Evolutionary conservation across 2,113 vertebrate genomes (phyloP).

Genomic region (Perccottus glenii): DNA sequence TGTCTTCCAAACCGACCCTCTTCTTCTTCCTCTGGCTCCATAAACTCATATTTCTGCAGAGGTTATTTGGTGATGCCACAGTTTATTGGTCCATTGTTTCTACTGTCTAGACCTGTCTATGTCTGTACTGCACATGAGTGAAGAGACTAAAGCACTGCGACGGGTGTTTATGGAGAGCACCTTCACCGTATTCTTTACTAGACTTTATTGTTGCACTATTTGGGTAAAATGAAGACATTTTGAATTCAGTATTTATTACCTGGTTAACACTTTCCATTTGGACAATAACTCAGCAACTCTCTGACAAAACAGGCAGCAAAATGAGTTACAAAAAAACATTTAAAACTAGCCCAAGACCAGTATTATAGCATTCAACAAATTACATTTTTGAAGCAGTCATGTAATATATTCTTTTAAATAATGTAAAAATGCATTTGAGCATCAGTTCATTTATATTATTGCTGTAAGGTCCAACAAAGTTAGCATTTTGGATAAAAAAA

Average conservation of each 20-base stretch:
- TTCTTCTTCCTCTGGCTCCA: background rate
- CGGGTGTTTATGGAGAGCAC: conserved; percentile 36
- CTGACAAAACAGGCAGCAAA: background rate
- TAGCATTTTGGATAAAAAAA: background rate
- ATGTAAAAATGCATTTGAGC: background rate
- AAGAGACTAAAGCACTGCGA: conserved; percentile 10
- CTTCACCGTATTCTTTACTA: conserved; percentile 2
- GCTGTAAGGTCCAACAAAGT: background rate
- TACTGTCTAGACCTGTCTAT: too few species aligned
- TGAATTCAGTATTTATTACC: conserved; percentile 3
- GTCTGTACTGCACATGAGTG: too few species aligned
- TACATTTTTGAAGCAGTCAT: background rate
- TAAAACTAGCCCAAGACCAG: background rate
- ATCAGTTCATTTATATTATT: background rate
- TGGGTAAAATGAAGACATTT: conserved; percentile 14
- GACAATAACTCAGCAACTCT: background rate
- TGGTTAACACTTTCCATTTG: background rate
- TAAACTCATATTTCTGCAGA: too few species aligned
- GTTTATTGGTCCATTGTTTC: too few species aligned
- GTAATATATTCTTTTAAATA: conserved; percentile 3
- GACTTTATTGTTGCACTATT: conserved; percentile 39
- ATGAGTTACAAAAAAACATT: conserved; percentile 5
- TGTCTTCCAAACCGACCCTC: background rate
- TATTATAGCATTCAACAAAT: conserved; percentile 1
- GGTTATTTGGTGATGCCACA: too few species aligned